A percentile compares a stretch with the other conserved stretches of the same genome.
phyloP scores from a whole-genome alignment of 2,888 invertebrate genomes.

The Crocallis elinguaria region DNA sequence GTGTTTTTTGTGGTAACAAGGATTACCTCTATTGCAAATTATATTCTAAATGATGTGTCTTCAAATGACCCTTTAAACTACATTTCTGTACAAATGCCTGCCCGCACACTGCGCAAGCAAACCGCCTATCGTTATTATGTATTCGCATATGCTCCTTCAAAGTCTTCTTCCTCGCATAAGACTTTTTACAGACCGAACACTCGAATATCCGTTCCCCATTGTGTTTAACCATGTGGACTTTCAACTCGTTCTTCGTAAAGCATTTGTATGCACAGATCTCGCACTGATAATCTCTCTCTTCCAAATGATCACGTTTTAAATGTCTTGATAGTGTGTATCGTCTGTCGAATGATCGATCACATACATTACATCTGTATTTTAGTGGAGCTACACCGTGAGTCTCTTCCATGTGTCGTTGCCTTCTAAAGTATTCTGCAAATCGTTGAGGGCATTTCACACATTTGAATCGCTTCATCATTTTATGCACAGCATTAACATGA shows the following conservation, averaged over 20 bases:
- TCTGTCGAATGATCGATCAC: conserved; percentile 36
- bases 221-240: conserved; percentile 45
- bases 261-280: conserved; percentile 56
- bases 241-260: conserved; percentile 48
- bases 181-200: conserved; percentile 71
- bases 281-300: conserved; percentile 38
- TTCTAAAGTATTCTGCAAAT: conserved; percentile 52
- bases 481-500: conserved; percentile 48
- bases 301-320: conserved; percentile 38
- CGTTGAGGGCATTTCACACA: conserved; percentile 51
- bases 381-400: conserved; percentile 40
- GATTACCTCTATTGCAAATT: conserved; percentile 5
- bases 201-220: conserved; percentile 50
- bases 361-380: conserved; percentile 39
- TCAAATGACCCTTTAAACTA: conserved; percentile 75
- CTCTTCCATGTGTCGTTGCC: conserved; percentile 51
- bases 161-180: conserved; percentile 55
- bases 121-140: conserved; percentile 63
- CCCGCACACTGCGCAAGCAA: conserved; percentile 72
- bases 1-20: too few relatives aligned
- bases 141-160: conserved; percentile 59
- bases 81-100: conserved; percentile 76
- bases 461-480: conserved; percentile 47
- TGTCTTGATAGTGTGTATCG: conserved; percentile 35
- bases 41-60: conserved; percentile 61